Conservation (phyloP, 2,113 vertebrate species). For the Pangasianodon hypophthalmus region DNA sequence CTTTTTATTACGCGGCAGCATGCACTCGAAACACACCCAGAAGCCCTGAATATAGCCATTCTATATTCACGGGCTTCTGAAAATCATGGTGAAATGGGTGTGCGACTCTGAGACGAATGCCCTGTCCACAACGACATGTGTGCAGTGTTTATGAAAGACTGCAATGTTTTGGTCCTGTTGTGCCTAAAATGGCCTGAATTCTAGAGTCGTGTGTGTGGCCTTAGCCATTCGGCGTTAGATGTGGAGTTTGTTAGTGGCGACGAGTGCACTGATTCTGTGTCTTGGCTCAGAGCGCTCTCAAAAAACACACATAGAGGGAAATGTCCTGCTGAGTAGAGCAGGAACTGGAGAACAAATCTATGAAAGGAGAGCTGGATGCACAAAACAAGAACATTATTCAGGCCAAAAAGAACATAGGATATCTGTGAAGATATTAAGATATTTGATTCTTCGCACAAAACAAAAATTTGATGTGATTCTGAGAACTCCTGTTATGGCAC, state of each 20-base stretch:
- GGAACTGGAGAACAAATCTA: not conserved
- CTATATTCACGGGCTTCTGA: conserved; percentile 21
- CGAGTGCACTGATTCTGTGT: not conserved
- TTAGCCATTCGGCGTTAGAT: not conserved
- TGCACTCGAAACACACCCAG: conserved; percentile 40
- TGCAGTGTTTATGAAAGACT: conserved; percentile 37
- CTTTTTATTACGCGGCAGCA: conserved; percentile 52
- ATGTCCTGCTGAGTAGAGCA: not conserved
- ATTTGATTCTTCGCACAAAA: not conserved
- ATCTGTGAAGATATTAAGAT: conserved; percentile 3
- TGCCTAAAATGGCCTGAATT: conserved; percentile 16
- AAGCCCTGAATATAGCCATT: conserved; percentile 1
- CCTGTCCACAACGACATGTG: conserved; percentile 12
- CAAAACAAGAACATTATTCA: not conserved
- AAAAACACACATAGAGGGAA: conserved; percentile 10
- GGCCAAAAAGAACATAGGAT: not conserved
- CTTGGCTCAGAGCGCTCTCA: not conserved
- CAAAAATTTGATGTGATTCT: not conserved
- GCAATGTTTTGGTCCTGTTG: conserved; percentile 36
- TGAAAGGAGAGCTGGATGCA: conserved; percentile 10
- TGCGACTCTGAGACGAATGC: not conserved
- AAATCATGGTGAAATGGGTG: conserved; percentile 19
- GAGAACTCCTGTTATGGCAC: not conserved
- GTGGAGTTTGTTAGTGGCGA: conserved; percentile 29
- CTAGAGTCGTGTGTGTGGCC: conserved; percentile 29